A percentile compares a stretch with the other conserved stretches of the same genome.
Conservation (phyloP, 2,113 vertebrate species). For the Genyomyrus donnyi region DNA sequence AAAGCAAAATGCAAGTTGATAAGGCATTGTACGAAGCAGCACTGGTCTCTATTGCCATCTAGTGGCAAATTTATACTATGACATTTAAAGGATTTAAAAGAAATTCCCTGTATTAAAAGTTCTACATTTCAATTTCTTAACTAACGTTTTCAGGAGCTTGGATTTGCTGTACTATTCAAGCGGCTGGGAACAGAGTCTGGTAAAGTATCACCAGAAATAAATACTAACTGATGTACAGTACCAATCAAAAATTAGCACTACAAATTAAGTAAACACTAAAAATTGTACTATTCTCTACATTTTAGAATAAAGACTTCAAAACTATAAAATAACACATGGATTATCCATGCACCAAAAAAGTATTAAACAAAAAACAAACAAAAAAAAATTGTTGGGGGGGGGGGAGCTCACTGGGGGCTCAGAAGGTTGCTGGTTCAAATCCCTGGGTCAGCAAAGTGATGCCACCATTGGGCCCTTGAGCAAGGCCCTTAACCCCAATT, state of each 20-base stretch:
- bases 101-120: background rate
- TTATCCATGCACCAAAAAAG: no score
- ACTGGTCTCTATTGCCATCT: conserved; percentile 10
- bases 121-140: background rate
- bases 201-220: background rate
- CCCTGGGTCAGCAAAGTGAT: background rate
- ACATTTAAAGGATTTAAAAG: background rate
- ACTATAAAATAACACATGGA: background rate
- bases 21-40: background rate
- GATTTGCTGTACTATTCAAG: background rate
- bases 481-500: background rate
- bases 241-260: background rate
- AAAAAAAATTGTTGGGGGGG: no score
- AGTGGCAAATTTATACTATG: background rate
- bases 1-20: background rate
- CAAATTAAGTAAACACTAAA: no score
- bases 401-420: background rate
- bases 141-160: background rate
- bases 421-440: background rate
- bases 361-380: no score
- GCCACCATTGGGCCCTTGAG: background rate
- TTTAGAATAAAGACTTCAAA: background rate
- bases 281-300: background rate
- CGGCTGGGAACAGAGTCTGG: background rate
- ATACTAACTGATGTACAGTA: background rate